Evolutionary conservation across 2,797 vertebrate species (phyloP).

Genomic region (Onychomys leucogaster): DNA sequence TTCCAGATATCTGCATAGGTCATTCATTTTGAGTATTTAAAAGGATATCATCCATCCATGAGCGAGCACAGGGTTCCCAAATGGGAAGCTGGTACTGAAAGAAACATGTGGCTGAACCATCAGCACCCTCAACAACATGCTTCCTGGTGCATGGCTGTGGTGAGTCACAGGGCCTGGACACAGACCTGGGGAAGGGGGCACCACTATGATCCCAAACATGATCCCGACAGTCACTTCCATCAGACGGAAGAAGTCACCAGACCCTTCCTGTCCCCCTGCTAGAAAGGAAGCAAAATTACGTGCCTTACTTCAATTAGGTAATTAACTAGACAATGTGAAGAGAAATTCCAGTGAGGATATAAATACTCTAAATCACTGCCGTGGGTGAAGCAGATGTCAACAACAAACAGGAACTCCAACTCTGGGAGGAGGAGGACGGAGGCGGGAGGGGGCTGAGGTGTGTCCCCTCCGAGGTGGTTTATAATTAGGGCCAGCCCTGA

Average conservation of each 20-base stretch:
- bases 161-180: conserved; percentile 30
- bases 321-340: conserved; percentile 77
- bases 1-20: conserved; percentile 64
- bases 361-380: conserved; percentile 63
- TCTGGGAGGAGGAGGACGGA: background rate
- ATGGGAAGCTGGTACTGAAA: background rate
- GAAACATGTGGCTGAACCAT: conserved; percentile 54
- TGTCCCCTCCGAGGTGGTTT: background rate
- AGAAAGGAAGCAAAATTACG: conserved; percentile 75
- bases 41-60: conserved; percentile 40
- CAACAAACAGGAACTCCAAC: conserved; percentile 75
- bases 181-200: background rate
- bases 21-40: conserved; percentile 78
- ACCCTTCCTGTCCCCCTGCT: conserved; percentile 50
- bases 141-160: background rate
- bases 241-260: conserved; percentile 44
- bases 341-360: conserved; percentile 74
- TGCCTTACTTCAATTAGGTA: conserved; percentile 72
- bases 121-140: conserved; percentile 36
- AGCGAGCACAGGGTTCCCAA: conserved; percentile 33
- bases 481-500: conserved; percentile 60
- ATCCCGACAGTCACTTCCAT: conserved; percentile 18
- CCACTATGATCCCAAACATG: background rate
- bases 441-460: conserved; percentile 12
- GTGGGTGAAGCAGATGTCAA: conserved; percentile 68